These are phyloP conservation scores for Euzetes globulus DNA, from an alignment of 2,888 invertebrate species.

Conservation along the genomic window DNA sequence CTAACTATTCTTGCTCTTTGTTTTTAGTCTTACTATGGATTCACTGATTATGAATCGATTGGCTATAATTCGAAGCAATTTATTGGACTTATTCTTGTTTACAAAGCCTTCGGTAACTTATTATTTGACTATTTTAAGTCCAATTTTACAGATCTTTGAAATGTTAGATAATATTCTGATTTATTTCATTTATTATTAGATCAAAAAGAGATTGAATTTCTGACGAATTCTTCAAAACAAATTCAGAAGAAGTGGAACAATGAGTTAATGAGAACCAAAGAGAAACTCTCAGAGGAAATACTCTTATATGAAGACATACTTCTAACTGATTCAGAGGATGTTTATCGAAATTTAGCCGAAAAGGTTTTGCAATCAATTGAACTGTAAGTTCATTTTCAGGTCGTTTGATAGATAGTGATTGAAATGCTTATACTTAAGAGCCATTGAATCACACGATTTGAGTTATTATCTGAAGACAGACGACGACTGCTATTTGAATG, in stretches of 20 bases:
- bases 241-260: conserved; percentile 8
- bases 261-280: background rate
- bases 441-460: conserved; percentile 13
- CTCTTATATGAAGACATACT: conserved; percentile 25
- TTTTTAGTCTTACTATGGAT: conserved; percentile 14
- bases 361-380: conserved; percentile 30
- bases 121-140: background rate
- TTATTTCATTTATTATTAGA: background rate
- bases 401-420: background rate
- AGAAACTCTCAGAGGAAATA: conserved; percentile 3
- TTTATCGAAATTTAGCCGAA: conserved; percentile 33
- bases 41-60: conserved; percentile 33
- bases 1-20: background rate
- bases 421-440: background rate
- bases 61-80: background rate
- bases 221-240: background rate
- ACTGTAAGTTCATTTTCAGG: background rate
- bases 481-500: conserved; percentile 47
- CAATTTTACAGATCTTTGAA: background rate
- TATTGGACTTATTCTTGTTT: background rate
- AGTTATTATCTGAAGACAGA: conserved; percentile 46
- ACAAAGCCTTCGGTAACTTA: background rate
- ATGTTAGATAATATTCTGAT: background rate
- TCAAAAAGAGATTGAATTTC: background rate
- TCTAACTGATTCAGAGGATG: conserved; percentile 29